A percentile compares a stretch with the other conserved stretches of the same genome.
Conservation (phyloP, 2,113 vertebrate species). For the Eclectus roratus region DNA sequence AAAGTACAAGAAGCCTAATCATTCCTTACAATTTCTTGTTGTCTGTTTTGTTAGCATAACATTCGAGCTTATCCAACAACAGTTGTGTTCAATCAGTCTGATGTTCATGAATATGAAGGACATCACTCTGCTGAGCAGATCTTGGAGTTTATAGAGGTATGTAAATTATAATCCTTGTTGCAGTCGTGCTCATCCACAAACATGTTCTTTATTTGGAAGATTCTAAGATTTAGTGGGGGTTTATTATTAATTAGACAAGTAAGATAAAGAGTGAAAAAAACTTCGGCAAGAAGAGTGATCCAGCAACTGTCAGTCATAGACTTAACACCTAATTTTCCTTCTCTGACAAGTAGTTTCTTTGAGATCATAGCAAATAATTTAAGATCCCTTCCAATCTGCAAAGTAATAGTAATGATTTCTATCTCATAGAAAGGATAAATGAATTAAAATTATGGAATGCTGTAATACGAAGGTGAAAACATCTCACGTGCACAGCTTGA, state of each 20-base stretch:
- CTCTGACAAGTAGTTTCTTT: background rate
- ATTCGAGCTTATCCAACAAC: constrained; percentile 97
- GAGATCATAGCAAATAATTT: background rate
- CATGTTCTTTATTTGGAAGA: background rate
- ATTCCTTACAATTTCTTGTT: background rate
- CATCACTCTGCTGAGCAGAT: constrained; percentile 94
- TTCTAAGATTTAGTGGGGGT: background rate
- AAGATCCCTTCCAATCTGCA: background rate
- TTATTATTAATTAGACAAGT: background rate
- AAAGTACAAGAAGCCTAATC: background rate
- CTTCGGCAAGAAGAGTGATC: background rate
- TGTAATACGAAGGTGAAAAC: background rate
- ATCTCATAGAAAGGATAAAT: background rate
- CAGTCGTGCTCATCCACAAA: background rate
- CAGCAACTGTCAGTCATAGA: background rate
- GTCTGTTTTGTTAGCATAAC: constrained; percentile 82
- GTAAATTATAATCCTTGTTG: background rate
- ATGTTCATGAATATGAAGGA: constrained; percentile 91
- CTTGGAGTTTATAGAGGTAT: constrained; percentile 94
- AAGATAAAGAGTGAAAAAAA: background rate
- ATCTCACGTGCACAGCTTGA: background rate
- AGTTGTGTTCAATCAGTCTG: constrained; percentile 93
- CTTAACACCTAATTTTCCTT: background rate
- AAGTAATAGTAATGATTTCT: background rate
- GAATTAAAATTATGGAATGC: background rate